phyloP scores from a whole-genome alignment of 92 coral and sea anemone species.

The Zoanthus sansibaricus region DNA sequence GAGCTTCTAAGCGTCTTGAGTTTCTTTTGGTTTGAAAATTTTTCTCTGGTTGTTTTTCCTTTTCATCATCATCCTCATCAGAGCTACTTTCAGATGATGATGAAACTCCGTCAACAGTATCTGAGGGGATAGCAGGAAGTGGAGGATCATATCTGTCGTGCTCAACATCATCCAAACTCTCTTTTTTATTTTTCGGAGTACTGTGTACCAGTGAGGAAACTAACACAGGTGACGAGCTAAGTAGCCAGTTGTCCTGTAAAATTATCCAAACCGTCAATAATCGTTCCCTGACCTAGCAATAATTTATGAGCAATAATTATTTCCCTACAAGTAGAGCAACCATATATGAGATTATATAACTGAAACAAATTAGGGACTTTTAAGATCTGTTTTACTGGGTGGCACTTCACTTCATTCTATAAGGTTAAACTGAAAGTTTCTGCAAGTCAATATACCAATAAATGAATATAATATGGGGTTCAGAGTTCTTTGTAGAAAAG shows the following conservation, averaged over 20 bases:
- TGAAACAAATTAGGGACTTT: no score
- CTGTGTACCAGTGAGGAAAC: slow-evolving; percentile 48
- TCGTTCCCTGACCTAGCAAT: no score
- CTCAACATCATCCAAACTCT: slow-evolving; percentile 44
- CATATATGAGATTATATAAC: no score
- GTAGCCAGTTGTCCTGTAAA: slow-evolving; percentile 59
- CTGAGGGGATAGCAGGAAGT: slow-evolving; percentile 87
- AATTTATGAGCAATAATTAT: no score
- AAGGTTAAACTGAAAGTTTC: neutral
- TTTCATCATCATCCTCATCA: slow-evolving; percentile 77
- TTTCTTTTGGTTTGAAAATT: slow-evolving; percentile 9
- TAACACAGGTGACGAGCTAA: slow-evolving; percentile 40
- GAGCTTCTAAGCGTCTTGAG: neutral
- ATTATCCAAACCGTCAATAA: neutral
- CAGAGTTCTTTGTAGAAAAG: neutral
- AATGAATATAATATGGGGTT: neutral
- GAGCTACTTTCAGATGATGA: slow-evolving; percentile 91
- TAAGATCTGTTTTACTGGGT: no score
- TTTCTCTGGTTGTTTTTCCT: slow-evolving; percentile 18
- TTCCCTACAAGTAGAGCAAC: no score
- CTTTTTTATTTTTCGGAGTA: slow-evolving; percentile 46
- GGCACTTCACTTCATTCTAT: no score
- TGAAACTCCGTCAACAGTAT: slow-evolving; percentile 48
- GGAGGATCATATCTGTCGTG: slow-evolving; percentile 86
- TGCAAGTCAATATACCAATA: neutral